phyloP scores from a whole-genome alignment of 2,888 invertebrate genomes.

The Chironomus riparius region DNA sequence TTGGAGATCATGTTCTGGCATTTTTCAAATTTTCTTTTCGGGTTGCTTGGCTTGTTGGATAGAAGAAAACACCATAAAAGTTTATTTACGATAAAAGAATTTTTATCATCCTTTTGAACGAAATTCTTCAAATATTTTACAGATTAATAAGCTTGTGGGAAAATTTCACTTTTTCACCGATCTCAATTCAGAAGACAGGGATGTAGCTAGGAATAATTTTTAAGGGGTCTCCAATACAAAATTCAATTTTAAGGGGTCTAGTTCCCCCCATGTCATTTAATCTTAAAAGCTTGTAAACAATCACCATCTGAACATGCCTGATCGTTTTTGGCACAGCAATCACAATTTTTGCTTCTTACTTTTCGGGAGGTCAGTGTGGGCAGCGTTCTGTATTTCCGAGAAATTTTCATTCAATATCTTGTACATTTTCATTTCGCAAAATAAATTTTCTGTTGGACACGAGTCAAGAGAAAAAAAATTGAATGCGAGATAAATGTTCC shows the following conservation, averaged over 20 bases:
- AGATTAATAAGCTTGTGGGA: conserved; percentile 1
- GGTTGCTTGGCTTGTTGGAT: background rate
- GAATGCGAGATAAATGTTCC: background rate
- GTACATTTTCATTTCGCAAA: conserved; percentile 4
- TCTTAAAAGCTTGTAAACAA: background rate
- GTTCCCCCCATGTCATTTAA: too few relatives aligned
- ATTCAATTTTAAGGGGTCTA: too few relatives aligned
- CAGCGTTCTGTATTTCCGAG: conserved; percentile 13
- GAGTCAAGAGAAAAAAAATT: background rate
- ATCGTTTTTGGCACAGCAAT: background rate
- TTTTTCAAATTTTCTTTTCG: background rate
- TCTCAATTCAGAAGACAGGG: background rate
- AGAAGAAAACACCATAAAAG: background rate
- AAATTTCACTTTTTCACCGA: background rate
- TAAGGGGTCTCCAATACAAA: too few relatives aligned
- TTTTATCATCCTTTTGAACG: background rate
- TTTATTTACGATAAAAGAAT: background rate
- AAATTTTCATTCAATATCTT: conserved; percentile 2
- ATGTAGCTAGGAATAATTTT: too few relatives aligned
- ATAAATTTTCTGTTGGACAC: background rate
- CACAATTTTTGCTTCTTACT: background rate
- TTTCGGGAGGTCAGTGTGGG: background rate
- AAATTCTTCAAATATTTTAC: background rate
- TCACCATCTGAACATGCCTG: background rate
- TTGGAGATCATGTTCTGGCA: background rate